Evolutionary conservation across 2,888 invertebrate genomes (phyloP).

Genomic region (Polydrusus pterygomalis): DNA sequence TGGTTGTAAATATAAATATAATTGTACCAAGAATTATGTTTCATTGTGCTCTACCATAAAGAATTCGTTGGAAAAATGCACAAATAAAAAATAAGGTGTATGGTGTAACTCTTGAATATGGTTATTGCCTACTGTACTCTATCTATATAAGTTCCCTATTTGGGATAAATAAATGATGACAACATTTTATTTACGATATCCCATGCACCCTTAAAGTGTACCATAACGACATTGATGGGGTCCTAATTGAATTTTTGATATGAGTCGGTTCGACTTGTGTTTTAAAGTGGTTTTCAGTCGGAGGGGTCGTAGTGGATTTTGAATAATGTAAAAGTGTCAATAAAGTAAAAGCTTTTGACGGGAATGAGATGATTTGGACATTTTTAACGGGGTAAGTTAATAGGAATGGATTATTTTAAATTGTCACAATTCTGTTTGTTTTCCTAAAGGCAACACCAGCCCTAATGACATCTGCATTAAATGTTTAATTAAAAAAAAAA

Average conservation of each 20-base stretch:
- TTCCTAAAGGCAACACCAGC: too few relatives aligned
- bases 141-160: conserved; percentile 14
- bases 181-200: conserved; percentile 32
- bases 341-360: not conserved
- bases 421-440: not conserved
- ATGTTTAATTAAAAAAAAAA: too few relatives aligned
- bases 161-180: conserved; percentile 32
- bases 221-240: conserved; percentile 43
- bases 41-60: not conserved
- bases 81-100: not conserved
- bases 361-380: not conserved
- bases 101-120: not conserved
- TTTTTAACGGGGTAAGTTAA: not conserved
- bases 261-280: conserved; percentile 25
- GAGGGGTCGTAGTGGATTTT: conserved; percentile 7
- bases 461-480: too few relatives aligned
- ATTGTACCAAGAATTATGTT: not conserved
- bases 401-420: not conserved
- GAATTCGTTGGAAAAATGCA: not conserved
- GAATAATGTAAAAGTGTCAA: conserved; percentile 25
- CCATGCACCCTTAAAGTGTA: conserved; percentile 17
- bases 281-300: conserved; percentile 28
- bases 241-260: conserved; percentile 47
- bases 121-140: conserved; percentile 10
- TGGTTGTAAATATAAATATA: too few relatives aligned